These are phyloP conservation scores for Staurois parvus DNA, from an alignment of 2,797 vertebrate species.

Conservation along the genomic window DNA sequence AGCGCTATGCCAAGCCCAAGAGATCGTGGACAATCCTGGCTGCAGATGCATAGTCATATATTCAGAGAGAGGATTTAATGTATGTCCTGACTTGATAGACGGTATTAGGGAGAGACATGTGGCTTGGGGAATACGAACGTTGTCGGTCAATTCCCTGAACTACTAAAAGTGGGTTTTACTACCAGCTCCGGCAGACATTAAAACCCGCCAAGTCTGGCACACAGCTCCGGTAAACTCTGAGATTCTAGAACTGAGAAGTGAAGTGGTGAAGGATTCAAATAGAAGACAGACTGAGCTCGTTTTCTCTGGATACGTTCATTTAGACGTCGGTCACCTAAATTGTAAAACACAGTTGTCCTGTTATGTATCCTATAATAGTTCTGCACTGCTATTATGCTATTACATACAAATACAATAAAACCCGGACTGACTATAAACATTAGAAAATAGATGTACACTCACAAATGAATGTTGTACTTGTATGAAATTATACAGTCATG, in stretches of 20 bases:
- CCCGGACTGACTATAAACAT: no score
- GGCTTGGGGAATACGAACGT: not conserved
- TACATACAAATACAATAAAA: no score
- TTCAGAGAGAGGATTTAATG: not conserved
- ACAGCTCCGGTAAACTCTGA: not conserved
- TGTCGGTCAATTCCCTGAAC: not conserved
- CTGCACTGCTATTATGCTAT: no score
- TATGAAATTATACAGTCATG: no score
- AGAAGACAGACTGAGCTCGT: no score
- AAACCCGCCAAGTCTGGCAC: constrained; percentile 1
- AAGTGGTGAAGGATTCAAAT: not conserved
- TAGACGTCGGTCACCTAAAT: no score
- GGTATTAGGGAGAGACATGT: not conserved
- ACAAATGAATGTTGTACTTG: no score
- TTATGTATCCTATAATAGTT: no score
- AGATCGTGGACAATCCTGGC: not conserved
- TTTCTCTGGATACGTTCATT: not conserved
- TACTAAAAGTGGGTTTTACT: not conserved
- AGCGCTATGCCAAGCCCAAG: not conserved
- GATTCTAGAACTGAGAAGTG: not conserved
- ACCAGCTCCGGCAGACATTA: not conserved
- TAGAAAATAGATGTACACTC: no score
- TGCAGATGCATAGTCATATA: not conserved
- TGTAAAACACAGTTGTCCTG: no score
- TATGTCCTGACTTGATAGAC: not conserved